A percentile compares a stretch with the other conserved stretches of the same genome.
Evolutionary conservation across 2,888 invertebrate genomes (phyloP).

Genomic region (Dioctria rufipes): DNA sequence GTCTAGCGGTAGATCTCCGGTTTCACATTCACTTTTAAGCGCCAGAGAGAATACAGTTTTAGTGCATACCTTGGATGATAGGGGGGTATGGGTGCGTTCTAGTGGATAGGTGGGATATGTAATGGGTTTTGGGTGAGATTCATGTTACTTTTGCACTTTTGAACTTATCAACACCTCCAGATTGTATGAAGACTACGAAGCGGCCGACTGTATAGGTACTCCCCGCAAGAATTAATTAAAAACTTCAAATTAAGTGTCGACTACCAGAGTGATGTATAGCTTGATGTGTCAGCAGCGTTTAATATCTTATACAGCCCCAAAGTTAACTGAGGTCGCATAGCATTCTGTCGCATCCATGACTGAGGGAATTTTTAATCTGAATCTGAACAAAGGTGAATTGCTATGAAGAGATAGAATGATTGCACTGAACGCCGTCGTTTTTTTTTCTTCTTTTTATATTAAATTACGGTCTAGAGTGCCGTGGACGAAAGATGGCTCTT

Average conservation of each 20-base stretch:
- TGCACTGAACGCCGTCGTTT: neutral
- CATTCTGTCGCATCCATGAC: too few relatives aligned
- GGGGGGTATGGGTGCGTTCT: neutral
- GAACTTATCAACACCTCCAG: conserved; percentile 1
- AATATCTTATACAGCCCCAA: neutral
- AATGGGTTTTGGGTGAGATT: neutral
- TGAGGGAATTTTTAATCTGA: conserved; percentile 18
- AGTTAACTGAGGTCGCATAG: neutral
- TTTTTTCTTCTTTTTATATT: neutral
- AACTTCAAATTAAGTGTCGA: conserved; percentile 34
- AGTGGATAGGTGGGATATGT: conserved; percentile 12
- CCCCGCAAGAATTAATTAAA: conserved; percentile 20
- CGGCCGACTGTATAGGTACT: neutral
- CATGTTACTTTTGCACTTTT: neutral
- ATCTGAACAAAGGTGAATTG: conserved; percentile 33
- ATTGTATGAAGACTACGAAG: too few relatives aligned
- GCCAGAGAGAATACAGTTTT: neutral
- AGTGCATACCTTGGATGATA: too few relatives aligned
- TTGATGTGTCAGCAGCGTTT: conserved; percentile 1
- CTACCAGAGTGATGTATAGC: conserved; percentile 8
- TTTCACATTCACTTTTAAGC: conserved; percentile 20
- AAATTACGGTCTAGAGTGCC: neutral
- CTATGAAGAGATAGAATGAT: neutral
- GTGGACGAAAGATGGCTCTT: neutral
- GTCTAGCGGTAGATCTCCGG: neutral